These are phyloP conservation scores for Chromoteleia sp. DNA, from an alignment of 2,888 invertebrate species.

Conservation along the genomic window DNA sequence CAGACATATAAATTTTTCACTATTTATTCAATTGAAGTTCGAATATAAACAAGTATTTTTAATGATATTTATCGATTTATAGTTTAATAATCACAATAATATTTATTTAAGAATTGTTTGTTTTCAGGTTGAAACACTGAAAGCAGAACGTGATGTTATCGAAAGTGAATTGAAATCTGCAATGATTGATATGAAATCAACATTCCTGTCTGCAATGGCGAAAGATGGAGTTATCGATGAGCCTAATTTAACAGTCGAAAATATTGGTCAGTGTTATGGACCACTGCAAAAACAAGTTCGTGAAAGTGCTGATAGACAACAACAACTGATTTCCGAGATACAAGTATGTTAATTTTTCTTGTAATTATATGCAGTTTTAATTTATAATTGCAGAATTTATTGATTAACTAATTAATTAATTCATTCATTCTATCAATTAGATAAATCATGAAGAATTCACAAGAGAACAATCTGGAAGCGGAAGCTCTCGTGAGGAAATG, in stretches of 20 bases:
- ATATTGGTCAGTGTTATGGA: conserved; percentile 90
- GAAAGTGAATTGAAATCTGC: conserved; percentile 94
- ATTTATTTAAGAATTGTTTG: conserved; percentile 63
- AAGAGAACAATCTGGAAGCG: conserved; percentile 83
- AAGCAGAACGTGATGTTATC: conserved; percentile 94
- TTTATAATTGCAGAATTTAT: conserved; percentile 13
- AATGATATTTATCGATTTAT: no score
- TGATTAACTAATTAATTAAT: no score
- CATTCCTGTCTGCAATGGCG: conserved; percentile 91
- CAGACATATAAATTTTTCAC: no score
- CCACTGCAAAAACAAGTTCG: conserved; percentile 92
- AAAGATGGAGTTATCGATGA: conserved; percentile 93
- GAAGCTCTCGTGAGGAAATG: conserved; percentile 90
- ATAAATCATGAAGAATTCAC: conserved; percentile 86
- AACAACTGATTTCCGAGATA: conserved; percentile 88
- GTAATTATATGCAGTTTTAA: background rate
- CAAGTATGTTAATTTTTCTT: conserved; percentile 82
- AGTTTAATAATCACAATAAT: no score
- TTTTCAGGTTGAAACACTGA: conserved; percentile 91
- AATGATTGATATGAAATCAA: conserved; percentile 92
- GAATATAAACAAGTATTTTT: no score
- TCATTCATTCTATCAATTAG: conserved; percentile 75
- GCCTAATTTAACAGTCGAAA: conserved; percentile 89
- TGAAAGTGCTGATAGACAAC: conserved; percentile 91
- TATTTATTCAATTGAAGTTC: background rate